Evolutionary conservation across 1,140 invertebrate species (phyloP), one percentile per base, ranked within the genome.

Genomic region (Drosophila leontia): DNA sequence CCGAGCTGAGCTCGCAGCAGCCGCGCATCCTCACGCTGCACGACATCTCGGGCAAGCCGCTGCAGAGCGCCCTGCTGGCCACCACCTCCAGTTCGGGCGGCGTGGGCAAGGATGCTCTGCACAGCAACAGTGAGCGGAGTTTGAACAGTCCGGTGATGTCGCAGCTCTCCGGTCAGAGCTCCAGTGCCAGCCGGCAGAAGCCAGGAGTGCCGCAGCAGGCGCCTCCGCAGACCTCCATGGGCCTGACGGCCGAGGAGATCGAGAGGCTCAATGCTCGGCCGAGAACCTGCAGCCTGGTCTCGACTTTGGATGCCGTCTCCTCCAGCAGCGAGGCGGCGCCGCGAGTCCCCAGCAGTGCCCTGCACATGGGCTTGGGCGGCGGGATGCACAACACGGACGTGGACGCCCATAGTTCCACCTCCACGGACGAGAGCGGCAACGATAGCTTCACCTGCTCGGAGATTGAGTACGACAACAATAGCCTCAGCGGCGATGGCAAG

Each of bases 401-500:
- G 7, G 96, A 96, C 80, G 96, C 96, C 53, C 95, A 96, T 76
- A 96, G 96, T 88, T 97, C 96, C 1, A 98, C 97, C 5, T 98
- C 97, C 2, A 98, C 98, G 7, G 98, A 99, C 87, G 98, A 99
- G 92, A 98, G 97, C 91, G 97, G 97, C 5, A 98, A 99, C 93
- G 98, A 99, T 91, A 99, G 98, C 71, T 99, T 99, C 93, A 99
- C 98, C 0, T 99, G 98, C 93, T 99, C 98, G 1, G 98, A 99
- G 94, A 99, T 99, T 91, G 98, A 99, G 92, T 99, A 98, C 92
- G 98, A 99, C 83, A 97, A 98, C 84, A 96, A 96, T 71, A 97
- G 96, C 75, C 93, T 97, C 23, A 96, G 95, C 17, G 96, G 96
- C 9, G 96, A 98, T 88, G 84, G 88, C 7, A 97, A 97, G 78